Evolutionary conservation across 2,888 invertebrate species (phyloP).

Genomic region (Seira musarum): DNA sequence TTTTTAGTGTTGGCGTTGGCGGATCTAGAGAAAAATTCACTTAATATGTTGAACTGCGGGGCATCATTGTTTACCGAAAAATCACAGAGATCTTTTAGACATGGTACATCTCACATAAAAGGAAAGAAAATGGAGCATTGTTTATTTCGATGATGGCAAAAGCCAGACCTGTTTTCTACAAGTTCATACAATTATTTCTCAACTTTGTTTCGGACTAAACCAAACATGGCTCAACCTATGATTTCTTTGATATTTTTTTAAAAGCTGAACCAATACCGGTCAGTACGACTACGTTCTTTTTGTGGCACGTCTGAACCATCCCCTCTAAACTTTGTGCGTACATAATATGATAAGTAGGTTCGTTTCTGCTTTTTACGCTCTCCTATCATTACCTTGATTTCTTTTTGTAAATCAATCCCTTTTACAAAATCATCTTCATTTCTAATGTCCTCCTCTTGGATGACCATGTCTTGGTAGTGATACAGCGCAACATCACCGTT

Average conservation of each 20-base stretch:
- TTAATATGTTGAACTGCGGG: neutral
- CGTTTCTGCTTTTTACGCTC: no score
- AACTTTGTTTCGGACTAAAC: neutral
- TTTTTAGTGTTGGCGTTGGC: constrained; percentile 24
- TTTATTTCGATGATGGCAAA: neutral
- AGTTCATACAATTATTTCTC: neutral
- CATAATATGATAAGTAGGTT: no score
- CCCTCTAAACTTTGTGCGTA: neutral
- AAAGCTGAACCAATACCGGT: constrained; percentile 2
- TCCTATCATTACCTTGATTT: constrained; percentile 24
- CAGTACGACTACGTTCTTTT: neutral
- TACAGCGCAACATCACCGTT: neutral
- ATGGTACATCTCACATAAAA: neutral
- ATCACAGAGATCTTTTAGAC: neutral
- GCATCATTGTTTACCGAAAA: neutral
- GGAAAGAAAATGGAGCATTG: constrained; percentile 31
- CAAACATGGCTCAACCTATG: no score
- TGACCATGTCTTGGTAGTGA: neutral
- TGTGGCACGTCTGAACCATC: constrained; percentile 23
- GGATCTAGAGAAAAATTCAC: constrained; percentile 15
- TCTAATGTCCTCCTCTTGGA: neutral
- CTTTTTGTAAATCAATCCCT: neutral
- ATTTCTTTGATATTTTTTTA: constrained; percentile 9
- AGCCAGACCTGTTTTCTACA: no score
- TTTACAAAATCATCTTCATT: neutral